Base-by-base conservation (phyloP, 2,888 invertebrate species). In the Herminia tarsipennalis region DNA sequence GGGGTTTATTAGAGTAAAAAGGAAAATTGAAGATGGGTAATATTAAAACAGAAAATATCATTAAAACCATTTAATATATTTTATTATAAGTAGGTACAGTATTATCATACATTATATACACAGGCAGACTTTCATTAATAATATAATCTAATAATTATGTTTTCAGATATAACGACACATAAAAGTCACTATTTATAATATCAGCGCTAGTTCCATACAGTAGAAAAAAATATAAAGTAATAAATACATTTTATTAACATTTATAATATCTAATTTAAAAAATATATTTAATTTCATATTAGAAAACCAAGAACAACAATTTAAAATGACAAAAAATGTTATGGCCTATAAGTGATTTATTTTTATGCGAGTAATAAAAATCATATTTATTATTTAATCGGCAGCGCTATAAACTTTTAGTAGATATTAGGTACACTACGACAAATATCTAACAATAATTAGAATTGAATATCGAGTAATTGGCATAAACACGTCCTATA, bases 21-120 rank as follows among this genome's bases (percentile, higher is more conserved):
- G 14, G 5, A 12, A 2, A 33, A n/a, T 5, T 18, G 0, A 2
- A 2, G 9, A 21, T 8, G 2, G 0, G 2, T 6, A 4, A 14
- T 9, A 29, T 5, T 20, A 0, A 16, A 22, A 16, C 10, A 32
- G 9, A 27, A 8, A 27, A 10, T 13, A 73, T 75, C 77, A 63
- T 33, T 58, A 42, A 61, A 66, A 79, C 79, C 77, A 82, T 87
- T 82, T 86, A 81, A 76, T 83, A 83, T 81, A 81, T 82, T 82
- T 86, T 76, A 83, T 69, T 80, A 81, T 68, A 70, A 58, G 74
- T 73, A 80, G 76, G 78, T 87, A 86, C 77, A 85, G 73, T 83
- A 75, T 78, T n/a, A 77, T 82, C 75, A 77, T 87, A 88, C 85
- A 87, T 69, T 88, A 87, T 90, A 76, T 90, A 88, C 85, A 90